Evolutionary conservation across 2,797 vertebrate genomes (phyloP), one percentile per base, ranked within the genome.

Genomic region (Threskiornis aethiopicus): DNA sequence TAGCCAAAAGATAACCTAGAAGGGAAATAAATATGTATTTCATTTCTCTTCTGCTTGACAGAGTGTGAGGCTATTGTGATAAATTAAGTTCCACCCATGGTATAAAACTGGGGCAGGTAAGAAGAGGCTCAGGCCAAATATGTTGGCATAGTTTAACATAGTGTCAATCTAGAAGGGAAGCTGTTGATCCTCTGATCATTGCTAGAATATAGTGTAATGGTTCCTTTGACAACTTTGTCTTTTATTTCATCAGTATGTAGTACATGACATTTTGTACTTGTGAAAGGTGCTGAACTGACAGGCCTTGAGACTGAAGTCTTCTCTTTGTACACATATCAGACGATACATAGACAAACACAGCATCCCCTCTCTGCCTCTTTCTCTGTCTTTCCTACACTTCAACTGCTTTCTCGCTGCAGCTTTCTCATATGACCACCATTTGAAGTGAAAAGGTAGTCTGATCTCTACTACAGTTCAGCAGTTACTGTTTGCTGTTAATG

Each of bases 261-360:
- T 96, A 97, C 95, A 97, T 97, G 96, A 97, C 95, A 95, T 96
- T 94, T 95, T 95, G 93, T 97, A 54, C 93, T 96, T 47, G 90
- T 96, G 97, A 97, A 97, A 97, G 97, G 97, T 97, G 94, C 93
- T 94, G 95, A 96, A 96, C 94, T 97, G 97, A 97, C 97, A 97
- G 95, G 96, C 93, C 97, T 92, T 70, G 81, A 95, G 89, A 96
- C 96, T 92, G 97, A 95, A 96, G 84, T 91, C 90, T 96, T 95
- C 93, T 95, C 92, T 97, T 97, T 97, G 95, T 96, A 96, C 92
- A 93, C 93, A 66, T 96, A 97, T 95, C 95, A 96, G 82, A 95
- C 18, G n/a, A 69, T 80, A 83, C 75, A 7, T 58, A 96, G 93
- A 95, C 89, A 96, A 96, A 97, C 84, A 96, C 67, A 85, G 57